These are phyloP conservation scores for Holothuria scabra DNA, from an alignment of 53 echinoderm and acorn worm genomes.

Conservation along the genomic window DNA sequence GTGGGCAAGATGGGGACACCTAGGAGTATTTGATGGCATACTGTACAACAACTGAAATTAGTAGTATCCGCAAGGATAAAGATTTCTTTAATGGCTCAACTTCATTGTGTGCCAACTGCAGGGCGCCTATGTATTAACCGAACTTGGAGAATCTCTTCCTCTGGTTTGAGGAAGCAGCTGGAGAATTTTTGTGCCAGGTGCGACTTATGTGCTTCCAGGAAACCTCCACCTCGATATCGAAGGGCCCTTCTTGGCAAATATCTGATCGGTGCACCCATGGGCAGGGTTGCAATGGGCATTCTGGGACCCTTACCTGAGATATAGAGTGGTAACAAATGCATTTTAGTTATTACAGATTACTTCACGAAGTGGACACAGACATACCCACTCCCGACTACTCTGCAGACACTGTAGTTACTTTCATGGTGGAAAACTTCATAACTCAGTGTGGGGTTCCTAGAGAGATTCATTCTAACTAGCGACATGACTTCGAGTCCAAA, in stretches of 20 bases:
- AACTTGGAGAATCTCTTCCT: constrained; percentile 64
- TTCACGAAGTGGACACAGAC: too few species aligned
- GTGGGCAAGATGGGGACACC: constrained; percentile 61
- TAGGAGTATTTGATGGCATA: too few species aligned
- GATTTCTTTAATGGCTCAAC: constrained; percentile 41
- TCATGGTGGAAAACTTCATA: constrained; percentile 1
- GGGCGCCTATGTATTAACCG: constrained; percentile 66
- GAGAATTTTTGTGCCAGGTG: constrained; percentile 47
- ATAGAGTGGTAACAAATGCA: constrained; percentile 9
- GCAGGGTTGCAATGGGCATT: too few species aligned
- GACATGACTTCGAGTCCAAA: constrained; percentile 49
- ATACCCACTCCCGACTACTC: too few species aligned
- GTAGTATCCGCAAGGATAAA: constrained; percentile 45
- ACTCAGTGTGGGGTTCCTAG: constrained; percentile 29
- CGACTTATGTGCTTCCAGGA: constrained; percentile 51
- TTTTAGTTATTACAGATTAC: too few species aligned
- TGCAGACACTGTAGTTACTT: neutral
- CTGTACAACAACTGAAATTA: constrained; percentile 38
- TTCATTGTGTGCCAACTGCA: constrained; percentile 55
- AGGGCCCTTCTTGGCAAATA: constrained; percentile 55
- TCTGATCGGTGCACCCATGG: too few species aligned
- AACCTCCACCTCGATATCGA: constrained; percentile 36
- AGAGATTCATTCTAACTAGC: too few species aligned
- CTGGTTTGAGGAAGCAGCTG: constrained; percentile 56
- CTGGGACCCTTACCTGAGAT: too few species aligned